Evolutionary conservation across 1,140 invertebrate species (phyloP).

Genomic region (Trachelipus rathkii): DNA sequence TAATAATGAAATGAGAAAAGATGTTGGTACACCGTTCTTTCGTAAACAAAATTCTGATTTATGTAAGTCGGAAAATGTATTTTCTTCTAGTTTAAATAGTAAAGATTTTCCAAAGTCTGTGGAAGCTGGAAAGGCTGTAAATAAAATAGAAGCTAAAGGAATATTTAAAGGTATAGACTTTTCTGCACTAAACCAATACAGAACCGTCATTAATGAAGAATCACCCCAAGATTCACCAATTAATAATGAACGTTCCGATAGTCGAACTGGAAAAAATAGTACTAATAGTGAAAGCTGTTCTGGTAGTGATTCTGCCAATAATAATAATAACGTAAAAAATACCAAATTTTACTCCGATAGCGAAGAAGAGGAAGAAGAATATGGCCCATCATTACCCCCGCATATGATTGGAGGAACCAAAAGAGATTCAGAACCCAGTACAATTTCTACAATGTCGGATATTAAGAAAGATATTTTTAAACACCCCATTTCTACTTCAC

Average conservation of each 20-base stretch:
- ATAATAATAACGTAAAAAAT: too few species aligned
- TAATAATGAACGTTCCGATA: background rate
- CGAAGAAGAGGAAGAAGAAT: background rate
- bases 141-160: background rate
- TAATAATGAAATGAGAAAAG: too few species aligned
- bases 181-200: background rate
- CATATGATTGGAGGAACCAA: background rate
- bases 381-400: background rate
- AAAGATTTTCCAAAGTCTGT: too few species aligned
- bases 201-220: background rate
- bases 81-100: too few species aligned
- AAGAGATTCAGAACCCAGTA: background rate
- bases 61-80: too few species aligned
- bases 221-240: background rate
- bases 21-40: too few species aligned
- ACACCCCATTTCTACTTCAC: background rate
- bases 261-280: background rate
- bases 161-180: background rate
- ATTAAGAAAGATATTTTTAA: background rate
- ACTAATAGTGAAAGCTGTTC: background rate
- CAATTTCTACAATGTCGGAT: background rate
- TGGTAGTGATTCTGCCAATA: background rate
- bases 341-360: background rate
- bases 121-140: too few species aligned
- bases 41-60: too few species aligned